phyloP scores from a whole-genome alignment of 2,113 vertebrate species.

The Gymnocephalus cernua region DNA sequence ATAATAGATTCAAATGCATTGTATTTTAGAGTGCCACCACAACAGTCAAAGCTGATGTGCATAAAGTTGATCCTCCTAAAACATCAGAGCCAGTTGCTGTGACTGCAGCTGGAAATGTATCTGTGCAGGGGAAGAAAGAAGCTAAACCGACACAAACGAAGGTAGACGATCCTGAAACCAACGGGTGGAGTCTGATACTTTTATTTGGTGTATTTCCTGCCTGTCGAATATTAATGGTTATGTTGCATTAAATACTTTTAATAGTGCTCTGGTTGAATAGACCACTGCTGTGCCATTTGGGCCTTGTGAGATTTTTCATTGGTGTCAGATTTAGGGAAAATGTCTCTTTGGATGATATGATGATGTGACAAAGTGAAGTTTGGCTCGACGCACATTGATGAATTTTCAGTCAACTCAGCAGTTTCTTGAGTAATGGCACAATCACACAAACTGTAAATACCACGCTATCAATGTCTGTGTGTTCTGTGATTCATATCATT shows the following conservation, averaged over 20 bases:
- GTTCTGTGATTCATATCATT: neutral
- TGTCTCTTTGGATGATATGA: neutral
- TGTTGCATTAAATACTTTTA: neutral
- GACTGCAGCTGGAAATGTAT: slow-evolving; percentile 43
- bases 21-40: slow-evolving; percentile 69
- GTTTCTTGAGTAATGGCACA: neutral
- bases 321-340: neutral
- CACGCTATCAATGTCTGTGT: neutral
- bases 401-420: neutral
- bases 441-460: neutral
- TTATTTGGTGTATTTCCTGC: neutral
- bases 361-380: neutral
- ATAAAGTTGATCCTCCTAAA: slow-evolving; percentile 63
- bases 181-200: neutral
- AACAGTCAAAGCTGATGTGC: slow-evolving; percentile 63
- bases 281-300: neutral
- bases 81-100: slow-evolving; percentile 43
- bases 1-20: slow-evolving; percentile 43
- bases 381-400: neutral
- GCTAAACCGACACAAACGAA: slow-evolving; percentile 50
- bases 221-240: neutral
- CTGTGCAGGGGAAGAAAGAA: slow-evolving; percentile 57
- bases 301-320: neutral
- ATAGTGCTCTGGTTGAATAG: neutral
- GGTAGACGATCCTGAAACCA: slow-evolving; percentile 48